Conservation (phyloP, 2,888 invertebrate genomes). For the Pteria penguin region DNA sequence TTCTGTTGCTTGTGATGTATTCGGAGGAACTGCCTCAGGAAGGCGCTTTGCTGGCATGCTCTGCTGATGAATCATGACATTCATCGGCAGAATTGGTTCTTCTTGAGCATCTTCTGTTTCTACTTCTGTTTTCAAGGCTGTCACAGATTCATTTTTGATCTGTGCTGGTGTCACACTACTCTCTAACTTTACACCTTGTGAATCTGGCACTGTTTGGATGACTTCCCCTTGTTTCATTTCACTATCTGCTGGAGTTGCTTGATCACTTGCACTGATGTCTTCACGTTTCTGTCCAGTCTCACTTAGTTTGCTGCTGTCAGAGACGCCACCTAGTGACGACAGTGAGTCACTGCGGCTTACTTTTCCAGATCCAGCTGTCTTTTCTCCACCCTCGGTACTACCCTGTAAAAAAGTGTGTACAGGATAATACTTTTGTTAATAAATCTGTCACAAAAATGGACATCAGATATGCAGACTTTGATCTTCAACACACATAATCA, state of each 20-base stretch:
- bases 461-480: too few relatives aligned
- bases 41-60: slow-evolving; percentile 23
- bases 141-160: too few relatives aligned
- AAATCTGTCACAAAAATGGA: too few relatives aligned
- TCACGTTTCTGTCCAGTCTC: not conserved
- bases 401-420: too few relatives aligned
- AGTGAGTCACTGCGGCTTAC: not conserved
- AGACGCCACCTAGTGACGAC: not conserved
- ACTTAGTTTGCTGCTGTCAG: not conserved
- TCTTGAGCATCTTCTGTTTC: slow-evolving; percentile 37
- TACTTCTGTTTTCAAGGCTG: too few relatives aligned
- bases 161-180: not conserved
- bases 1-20: not conserved
- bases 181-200: not conserved
- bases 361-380: slow-evolving; percentile 13
- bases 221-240: not conserved
- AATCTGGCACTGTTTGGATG: not conserved
- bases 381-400: too few relatives aligned
- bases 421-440: too few relatives aligned
- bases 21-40: not conserved
- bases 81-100: slow-evolving; percentile 46
- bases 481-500: too few relatives aligned
- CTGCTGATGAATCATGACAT: slow-evolving; percentile 45
- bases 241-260: too few relatives aligned
- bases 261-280: too few relatives aligned